A percentile compares a stretch with the other conserved stretches of the same genome.
Evolutionary conservation across 2,797 vertebrate species (phyloP).

Genomic region (Smutsia gigantea): DNA sequence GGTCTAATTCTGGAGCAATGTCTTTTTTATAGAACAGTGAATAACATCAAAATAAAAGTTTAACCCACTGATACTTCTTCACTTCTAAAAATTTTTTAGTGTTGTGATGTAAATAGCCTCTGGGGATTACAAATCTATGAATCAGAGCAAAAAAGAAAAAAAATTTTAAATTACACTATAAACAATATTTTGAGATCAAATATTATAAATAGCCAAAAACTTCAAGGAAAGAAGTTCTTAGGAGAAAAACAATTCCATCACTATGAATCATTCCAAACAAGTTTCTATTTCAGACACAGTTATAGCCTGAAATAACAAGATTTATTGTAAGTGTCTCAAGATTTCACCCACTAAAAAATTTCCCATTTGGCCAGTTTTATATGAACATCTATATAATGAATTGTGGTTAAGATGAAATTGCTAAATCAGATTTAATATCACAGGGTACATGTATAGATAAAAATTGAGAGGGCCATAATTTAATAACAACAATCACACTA

Average conservation of each 20-base stretch:
- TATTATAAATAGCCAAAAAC: neutral
- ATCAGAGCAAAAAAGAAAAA: neutral
- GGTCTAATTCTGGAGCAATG: neutral
- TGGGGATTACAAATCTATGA: neutral
- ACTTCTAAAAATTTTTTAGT: neutral
- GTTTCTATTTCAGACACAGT: neutral
- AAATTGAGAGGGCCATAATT: neutral
- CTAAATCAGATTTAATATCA: slow-evolving; percentile 38
- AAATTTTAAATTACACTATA: neutral
- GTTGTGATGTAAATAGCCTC: neutral
- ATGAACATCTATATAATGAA: neutral
- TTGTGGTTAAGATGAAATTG: neutral
- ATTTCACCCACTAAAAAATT: neutral
- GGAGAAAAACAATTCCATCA: slow-evolving; percentile 3
- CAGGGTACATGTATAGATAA: neutral
- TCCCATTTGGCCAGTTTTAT: neutral
- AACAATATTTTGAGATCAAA: slow-evolving; percentile 31
- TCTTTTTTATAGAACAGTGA: neutral
- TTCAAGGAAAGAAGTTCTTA: neutral
- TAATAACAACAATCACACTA: slow-evolving; percentile 43
- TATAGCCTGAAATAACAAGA: neutral
- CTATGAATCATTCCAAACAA: neutral
- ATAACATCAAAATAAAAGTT: neutral
- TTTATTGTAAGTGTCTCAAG: slow-evolving; percentile 21
- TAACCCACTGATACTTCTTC: neutral